Conservation (phyloP, 1,140 invertebrate species). For the Leptinotarsa undecemlineata region DNA sequence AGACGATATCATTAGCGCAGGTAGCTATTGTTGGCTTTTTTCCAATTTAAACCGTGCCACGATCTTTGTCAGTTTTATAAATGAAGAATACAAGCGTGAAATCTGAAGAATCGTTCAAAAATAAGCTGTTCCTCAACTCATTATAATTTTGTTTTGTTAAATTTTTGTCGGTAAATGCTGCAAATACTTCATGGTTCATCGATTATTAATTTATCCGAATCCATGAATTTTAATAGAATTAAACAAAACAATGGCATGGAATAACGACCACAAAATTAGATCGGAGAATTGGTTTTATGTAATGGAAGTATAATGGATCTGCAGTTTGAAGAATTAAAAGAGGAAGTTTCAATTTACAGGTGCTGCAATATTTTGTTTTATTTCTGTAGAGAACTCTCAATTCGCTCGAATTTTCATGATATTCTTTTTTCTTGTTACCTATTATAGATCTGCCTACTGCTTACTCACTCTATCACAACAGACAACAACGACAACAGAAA, state of each 20-base stretch:
- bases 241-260: background rate
- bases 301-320: background rate
- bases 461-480: no score
- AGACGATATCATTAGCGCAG: constrained; percentile 45
- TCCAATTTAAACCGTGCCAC: constrained; percentile 42
- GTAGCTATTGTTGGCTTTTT: constrained; percentile 42
- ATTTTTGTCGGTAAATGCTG: constrained; percentile 30
- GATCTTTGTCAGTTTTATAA: constrained; percentile 47
- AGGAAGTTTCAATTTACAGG: background rate
- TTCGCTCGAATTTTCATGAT: no score
- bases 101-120: constrained; percentile 42
- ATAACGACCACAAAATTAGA: background rate
- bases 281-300: background rate
- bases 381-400: no score
- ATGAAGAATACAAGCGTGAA: constrained; percentile 44
- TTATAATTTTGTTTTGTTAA: constrained; percentile 44
- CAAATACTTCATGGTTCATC: constrained; percentile 27
- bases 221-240: background rate
- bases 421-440: no score
- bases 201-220: constrained; percentile 11
- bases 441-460: no score
- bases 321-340: background rate
- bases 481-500: no score
- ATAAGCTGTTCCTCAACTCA: constrained; percentile 46
- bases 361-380: background rate